Percentiles rank a stretch among this genome's conserved stretches.
These are phyloP conservation scores for Zygogramma bicolorata DNA, from an alignment of 2,888 invertebrate species.

Conservation along the genomic window DNA sequence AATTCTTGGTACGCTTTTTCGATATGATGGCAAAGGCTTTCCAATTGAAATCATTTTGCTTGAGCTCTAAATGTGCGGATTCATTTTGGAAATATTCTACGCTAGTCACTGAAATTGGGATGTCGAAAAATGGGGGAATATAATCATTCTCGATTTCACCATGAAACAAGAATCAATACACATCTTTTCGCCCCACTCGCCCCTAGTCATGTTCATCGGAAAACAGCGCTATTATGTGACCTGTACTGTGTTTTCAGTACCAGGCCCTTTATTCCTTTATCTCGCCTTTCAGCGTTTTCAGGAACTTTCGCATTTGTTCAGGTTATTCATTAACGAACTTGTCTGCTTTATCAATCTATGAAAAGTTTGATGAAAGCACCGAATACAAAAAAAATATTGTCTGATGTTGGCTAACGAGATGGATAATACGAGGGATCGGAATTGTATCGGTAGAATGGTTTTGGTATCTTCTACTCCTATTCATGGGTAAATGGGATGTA, in stretches of 20 bases:
- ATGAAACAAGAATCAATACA: not conserved
- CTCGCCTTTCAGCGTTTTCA: slow-evolving; percentile 66
- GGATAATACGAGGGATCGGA: not conserved
- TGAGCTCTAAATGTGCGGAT: no score
- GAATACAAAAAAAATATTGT: slow-evolving; percentile 39
- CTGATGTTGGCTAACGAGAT: slow-evolving; percentile 12
- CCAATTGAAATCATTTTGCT: no score
- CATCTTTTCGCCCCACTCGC: slow-evolving; percentile 1
- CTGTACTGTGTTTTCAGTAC: slow-evolving; percentile 62
- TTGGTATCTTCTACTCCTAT: not conserved
- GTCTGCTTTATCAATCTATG: slow-evolving; percentile 63
- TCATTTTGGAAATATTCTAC: no score
- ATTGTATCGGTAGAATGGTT: not conserved
- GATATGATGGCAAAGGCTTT: no score
- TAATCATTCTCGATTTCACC: no score
- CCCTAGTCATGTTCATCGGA: slow-evolving; percentile 54
- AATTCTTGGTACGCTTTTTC: no score
- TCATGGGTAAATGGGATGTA: no score
- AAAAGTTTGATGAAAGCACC: slow-evolving; percentile 60
- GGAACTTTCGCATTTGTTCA: slow-evolving; percentile 65
- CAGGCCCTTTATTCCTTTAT: slow-evolving; percentile 66
- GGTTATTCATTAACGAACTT: slow-evolving; percentile 67
- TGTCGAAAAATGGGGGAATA: no score
- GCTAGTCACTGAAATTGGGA: no score
- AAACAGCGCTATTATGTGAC: slow-evolving; percentile 61